A percentile compares a stretch with the other conserved stretches of the same genome.
These are phyloP conservation scores for Corynorhinus townsendii DNA, from an alignment of 2,113 vertebrate genomes.

Conservation along the genomic window DNA sequence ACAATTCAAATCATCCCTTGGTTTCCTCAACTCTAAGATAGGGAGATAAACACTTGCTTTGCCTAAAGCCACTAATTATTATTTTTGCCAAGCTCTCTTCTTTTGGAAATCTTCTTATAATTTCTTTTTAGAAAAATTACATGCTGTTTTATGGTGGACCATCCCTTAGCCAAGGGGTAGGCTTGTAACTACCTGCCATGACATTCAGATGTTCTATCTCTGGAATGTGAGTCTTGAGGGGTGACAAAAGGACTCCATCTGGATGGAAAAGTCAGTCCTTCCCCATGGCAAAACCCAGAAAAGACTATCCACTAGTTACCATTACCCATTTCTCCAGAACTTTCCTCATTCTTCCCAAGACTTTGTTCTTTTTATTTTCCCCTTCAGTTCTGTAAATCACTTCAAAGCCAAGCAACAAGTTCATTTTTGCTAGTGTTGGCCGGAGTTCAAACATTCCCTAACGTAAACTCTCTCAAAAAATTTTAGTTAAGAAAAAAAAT, in stretches of 20 bases:
- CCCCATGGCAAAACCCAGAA: not conserved
- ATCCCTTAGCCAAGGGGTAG: not conserved
- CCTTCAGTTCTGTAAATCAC: not conserved
- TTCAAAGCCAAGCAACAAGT: not conserved
- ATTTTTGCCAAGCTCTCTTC: not conserved
- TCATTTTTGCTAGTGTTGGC: not conserved
- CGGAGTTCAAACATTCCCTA: not conserved
- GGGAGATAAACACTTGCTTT: not conserved
- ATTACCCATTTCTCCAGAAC: not conserved
- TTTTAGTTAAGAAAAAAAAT: conserved; percentile 19
- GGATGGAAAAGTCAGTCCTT: not conserved
- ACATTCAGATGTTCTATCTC: not conserved
- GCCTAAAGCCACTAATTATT: not conserved
- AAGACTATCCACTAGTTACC: not conserved
- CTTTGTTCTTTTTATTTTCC: not conserved
- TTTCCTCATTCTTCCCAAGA: not conserved
- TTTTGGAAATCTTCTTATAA: not conserved
- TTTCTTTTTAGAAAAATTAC: not conserved
- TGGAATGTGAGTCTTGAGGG: not conserved
- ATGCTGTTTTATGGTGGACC: not conserved
- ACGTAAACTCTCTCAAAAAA: not conserved
- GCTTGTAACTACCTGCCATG: not conserved
- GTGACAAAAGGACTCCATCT: not conserved
- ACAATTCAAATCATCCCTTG: not conserved
- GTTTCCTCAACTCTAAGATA: not conserved